Percentiles rank a stretch among this genome's conserved stretches.
phyloP scores from a whole-genome alignment of 2,888 invertebrate genomes.

The Galeopsomyia nigrocyanea region DNA sequence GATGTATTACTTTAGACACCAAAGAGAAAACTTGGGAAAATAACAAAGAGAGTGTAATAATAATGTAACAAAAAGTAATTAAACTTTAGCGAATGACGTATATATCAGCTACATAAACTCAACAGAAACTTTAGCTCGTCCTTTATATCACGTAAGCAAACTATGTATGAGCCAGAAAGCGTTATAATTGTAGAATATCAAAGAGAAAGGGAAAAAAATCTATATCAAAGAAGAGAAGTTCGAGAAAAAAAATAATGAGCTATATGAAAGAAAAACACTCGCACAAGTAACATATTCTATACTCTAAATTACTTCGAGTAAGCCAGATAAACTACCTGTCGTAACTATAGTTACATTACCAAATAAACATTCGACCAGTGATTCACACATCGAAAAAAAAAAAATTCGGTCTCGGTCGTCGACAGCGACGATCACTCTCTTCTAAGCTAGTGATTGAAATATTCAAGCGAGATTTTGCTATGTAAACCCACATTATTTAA shows the following conservation, averaged over 20 bases:
- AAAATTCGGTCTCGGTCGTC: neutral
- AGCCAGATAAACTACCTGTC: neutral
- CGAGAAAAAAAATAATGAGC: conserved; percentile 16
- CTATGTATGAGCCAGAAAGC: neutral
- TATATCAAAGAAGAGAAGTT: too few species aligned
- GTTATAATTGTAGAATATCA: conserved; percentile 5
- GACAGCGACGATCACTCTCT: too few species aligned
- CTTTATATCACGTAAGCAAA: conserved; percentile 21
- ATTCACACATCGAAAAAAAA: conserved; percentile 21
- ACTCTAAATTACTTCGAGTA: conserved; percentile 10
- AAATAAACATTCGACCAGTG: conserved; percentile 21
- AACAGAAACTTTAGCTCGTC: conserved; percentile 19
- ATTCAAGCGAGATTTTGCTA: neutral
- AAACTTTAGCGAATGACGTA: neutral
- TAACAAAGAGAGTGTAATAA: conserved; percentile 23
- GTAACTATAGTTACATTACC: neutral
- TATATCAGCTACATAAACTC: neutral
- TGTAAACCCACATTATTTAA: neutral
- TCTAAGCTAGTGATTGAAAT: neutral
- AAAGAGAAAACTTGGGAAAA: conserved; percentile 5
- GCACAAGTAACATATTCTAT: conserved; percentile 29
- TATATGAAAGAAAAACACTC: conserved; percentile 32
- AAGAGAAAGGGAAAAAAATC: neutral
- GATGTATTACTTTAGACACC: conserved; percentile 7
- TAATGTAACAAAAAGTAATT: conserved; percentile 16